phyloP scores from a whole-genome alignment of 2,113 vertebrate species.

The Astur gentilis region DNA sequence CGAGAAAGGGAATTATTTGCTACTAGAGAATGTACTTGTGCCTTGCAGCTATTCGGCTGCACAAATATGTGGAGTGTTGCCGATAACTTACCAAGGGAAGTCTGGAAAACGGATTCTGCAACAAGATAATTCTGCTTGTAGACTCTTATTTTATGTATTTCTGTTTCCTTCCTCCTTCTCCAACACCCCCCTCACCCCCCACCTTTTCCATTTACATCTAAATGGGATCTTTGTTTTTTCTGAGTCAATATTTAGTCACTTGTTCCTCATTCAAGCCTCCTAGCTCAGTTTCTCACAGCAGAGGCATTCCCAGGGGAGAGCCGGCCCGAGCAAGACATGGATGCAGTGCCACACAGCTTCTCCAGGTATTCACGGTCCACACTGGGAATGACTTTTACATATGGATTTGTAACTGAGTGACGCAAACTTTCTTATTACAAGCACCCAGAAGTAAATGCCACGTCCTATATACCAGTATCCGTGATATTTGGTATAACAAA shows the following conservation, averaged over 20 bases:
- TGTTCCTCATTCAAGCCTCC: background rate
- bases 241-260: slow-evolving; percentile 23
- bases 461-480: background rate
- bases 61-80: background rate
- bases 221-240: slow-evolving; percentile 23
- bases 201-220: background rate
- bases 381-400: background rate
- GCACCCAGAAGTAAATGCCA: background rate
- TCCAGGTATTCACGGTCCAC: background rate
- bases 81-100: background rate
- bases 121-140: background rate
- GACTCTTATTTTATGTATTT: slow-evolving; percentile 5
- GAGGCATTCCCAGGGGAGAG: background rate
- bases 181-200: too few species aligned
- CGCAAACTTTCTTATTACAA: background rate
- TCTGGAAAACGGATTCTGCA: background rate
- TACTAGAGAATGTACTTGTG: slow-evolving; percentile 25
- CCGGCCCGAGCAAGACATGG: background rate
- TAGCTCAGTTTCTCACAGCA: background rate
- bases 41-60: background rate
- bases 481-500: background rate
- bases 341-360: background rate
- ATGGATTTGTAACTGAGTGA: background rate
- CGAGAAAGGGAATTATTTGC: slow-evolving; percentile 30
- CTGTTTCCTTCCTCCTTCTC: slow-evolving; percentile 13